phyloP scores from a whole-genome alignment of 2,113 vertebrate genomes.

The Siniperca chuatsi region DNA sequence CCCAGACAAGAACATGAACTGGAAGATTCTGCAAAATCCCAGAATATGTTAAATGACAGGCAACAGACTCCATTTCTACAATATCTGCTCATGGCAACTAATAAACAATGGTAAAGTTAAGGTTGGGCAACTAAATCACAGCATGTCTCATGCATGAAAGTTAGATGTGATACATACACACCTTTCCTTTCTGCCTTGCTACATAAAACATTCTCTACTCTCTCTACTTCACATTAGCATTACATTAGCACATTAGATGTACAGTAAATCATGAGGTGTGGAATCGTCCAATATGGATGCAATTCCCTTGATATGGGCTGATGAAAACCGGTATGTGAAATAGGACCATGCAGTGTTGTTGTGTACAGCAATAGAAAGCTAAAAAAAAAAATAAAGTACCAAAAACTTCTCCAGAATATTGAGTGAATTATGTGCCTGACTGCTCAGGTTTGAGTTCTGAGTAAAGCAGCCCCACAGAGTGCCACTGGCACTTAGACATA shows the following conservation, averaged over 20 bases:
- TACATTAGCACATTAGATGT: neutral
- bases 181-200: neutral
- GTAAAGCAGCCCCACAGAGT: slow-evolving; percentile 25
- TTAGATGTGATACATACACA: neutral
- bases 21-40: neutral
- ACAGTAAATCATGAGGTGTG: neutral
- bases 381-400: neutral
- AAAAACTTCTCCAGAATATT: neutral
- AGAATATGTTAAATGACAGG: neutral
- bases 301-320: neutral
- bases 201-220: neutral
- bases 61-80: neutral
- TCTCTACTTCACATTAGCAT: neutral
- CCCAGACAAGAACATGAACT: neutral
- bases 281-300: neutral
- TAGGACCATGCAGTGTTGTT: neutral
- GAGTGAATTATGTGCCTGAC: slow-evolving; percentile 4
- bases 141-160: no score
- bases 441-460: slow-evolving; percentile 23
- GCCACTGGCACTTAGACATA: slow-evolving; percentile 31
- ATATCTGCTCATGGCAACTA: neutral
- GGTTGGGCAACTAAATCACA: neutral
- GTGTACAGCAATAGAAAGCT: neutral
- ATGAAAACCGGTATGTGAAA: neutral
- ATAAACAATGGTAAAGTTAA: neutral